Conservation (phyloP, 2,113 vertebrate genomes). For the Clarias gariepinus region DNA sequence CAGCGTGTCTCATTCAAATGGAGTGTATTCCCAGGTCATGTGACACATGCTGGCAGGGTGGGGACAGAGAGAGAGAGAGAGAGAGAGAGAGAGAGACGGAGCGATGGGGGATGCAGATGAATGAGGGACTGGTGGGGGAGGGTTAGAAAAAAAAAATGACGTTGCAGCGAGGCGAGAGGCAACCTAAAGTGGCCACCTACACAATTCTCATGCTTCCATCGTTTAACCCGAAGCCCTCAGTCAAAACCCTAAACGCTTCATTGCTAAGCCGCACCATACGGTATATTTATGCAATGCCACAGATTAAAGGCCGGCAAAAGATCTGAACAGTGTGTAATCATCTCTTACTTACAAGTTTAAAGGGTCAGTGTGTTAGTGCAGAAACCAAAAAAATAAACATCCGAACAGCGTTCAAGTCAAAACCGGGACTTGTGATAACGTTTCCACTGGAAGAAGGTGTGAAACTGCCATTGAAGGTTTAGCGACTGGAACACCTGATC, state of each 20-base stretch:
- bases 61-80: constrained; percentile 1
- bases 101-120: constrained; percentile 38
- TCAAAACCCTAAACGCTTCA: constrained; percentile 3
- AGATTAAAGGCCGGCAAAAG: constrained; percentile 3
- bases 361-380: neutral
- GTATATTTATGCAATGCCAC: neutral
- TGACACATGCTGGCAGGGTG: constrained; percentile 26
- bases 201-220: constrained; percentile 40
- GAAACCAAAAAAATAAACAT: neutral
- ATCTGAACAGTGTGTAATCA: constrained; percentile 1
- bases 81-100: neutral
- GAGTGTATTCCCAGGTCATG: constrained; percentile 25
- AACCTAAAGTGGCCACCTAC: constrained; percentile 44
- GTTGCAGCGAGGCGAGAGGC: neutral
- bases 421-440: no score
- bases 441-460: no score
- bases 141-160: constrained; percentile 10
- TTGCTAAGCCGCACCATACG: neutral
- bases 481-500: no score
- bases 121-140: constrained; percentile 38
- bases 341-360: neutral
- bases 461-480: no score
- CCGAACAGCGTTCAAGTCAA: no score
- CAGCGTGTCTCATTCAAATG: constrained; percentile 13
- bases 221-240: neutral